Base-by-base conservation (phyloP, 1,140 invertebrate species). In the Teleogryllus occipitalis region DNA sequence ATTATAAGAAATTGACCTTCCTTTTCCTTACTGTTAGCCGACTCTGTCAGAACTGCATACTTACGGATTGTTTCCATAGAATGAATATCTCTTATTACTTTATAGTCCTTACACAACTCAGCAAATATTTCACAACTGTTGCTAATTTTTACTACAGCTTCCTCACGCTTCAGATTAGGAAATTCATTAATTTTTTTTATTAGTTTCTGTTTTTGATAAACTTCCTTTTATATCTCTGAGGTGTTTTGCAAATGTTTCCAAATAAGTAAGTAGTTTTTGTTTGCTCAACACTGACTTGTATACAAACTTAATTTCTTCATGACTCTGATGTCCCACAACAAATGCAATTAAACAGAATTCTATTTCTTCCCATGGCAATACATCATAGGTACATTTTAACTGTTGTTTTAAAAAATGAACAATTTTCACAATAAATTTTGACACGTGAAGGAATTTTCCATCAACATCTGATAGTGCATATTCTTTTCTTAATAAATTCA, bases 341-440 rank as follows among this genome's bases (percentile, higher is more conserved):
- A 80, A 82, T 77, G 76, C 74, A 76, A 80, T 39, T 27, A 82
- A 79, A 78, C 81, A 82, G 81, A 82, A 82, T 54, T 82, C 82
- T n/a, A 82, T 81, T 80, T 82, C 82, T 80, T 82, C 82, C 82
- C 82, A 82, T 77, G 82, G 82, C 15, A 82, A 27, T 18, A 7
- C 46, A 80, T 81, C 48, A 74, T 82, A 82, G 21, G 82, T 81
- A 65, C 81, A 81, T 76, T 75, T 82, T 46, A 81, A 78, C 46
- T 75, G 74, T 10, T 78, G 82, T 73, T 82, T 82, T 77, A 82
- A 79, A 39, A 80, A 21, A 54, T 81, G 77, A 78, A 82, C 78
- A 80, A 81, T 80, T 80, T 81, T 75, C n/a, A 75, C 49, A 75
- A 47, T 49, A 48, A 76, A 80, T 80, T 74, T 79, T 21, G 73